phyloP scores from a whole-genome alignment of 2,888 invertebrate species.

The Mythimna loreyi region DNA sequence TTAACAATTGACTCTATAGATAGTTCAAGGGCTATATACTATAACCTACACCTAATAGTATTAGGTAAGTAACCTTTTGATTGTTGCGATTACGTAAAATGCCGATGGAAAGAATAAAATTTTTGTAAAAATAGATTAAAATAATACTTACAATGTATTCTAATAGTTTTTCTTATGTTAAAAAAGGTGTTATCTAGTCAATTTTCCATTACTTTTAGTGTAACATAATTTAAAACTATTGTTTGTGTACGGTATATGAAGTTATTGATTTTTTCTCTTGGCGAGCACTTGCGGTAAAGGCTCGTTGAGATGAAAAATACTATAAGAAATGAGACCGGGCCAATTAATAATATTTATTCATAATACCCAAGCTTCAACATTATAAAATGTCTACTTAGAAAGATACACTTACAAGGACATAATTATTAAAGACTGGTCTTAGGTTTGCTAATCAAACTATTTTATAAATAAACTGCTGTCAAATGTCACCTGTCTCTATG shows the following conservation, averaged over 20 bases:
- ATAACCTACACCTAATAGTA: background rate
- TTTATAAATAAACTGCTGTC: background rate
- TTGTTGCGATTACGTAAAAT: conserved; percentile 53
- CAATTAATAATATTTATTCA: background rate
- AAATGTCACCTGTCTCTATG: background rate
- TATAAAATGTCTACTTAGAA: background rate
- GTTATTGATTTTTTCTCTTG: conserved; percentile 39
- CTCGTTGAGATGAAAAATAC: background rate
- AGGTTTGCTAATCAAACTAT: background rate
- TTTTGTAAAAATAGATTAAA: background rate
- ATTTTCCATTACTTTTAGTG: background rate
- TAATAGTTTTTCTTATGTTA: background rate
- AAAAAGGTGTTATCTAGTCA: background rate
- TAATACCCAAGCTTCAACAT: background rate
- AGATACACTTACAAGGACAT: too few relatives aligned
- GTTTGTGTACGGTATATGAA: background rate
- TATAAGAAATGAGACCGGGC: background rate
- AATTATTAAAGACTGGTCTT: too few relatives aligned
- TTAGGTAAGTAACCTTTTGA: conserved; percentile 39
- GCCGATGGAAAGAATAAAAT: conserved; percentile 28
- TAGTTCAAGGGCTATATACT: conserved; percentile 8
- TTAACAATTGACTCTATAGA: background rate
- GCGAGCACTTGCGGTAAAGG: background rate
- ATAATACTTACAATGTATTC: background rate
- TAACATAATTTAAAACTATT: background rate